Percentiles rank a stretch among this genome's conserved stretches.
Conservation (phyloP, 2,797 vertebrate genomes). For the Iguana delicatissima region DNA sequence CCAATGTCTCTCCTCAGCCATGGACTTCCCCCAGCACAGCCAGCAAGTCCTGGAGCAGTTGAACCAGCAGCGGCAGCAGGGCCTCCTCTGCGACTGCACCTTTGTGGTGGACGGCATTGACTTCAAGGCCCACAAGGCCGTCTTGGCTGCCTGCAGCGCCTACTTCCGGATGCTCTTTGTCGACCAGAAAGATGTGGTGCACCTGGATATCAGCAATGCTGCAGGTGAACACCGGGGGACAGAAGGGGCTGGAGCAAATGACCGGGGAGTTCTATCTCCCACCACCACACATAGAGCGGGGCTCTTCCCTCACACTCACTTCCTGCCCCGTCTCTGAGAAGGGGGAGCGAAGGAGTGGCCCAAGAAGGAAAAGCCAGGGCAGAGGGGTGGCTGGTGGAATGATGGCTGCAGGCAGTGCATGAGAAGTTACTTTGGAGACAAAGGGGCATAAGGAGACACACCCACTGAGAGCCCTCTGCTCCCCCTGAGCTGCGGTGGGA, state of each 20-base stretch:
- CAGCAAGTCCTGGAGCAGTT: slow-evolving; percentile 93
- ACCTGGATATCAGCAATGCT: slow-evolving; percentile 97
- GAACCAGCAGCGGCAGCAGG: slow-evolving; percentile 92
- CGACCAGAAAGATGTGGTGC: slow-evolving; percentile 98
- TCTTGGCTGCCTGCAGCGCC: slow-evolving; percentile 95
- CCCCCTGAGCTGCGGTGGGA: too few relatives aligned
- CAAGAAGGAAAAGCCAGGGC: not conserved
- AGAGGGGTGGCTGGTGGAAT: not conserved
- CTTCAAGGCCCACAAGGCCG: slow-evolving; percentile 97
- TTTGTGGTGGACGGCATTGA: slow-evolving; percentile 96
- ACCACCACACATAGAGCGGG: not conserved
- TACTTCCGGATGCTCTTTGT: slow-evolving; percentile 96
- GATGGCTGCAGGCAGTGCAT: too few relatives aligned
- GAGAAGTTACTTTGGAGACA: too few relatives aligned
- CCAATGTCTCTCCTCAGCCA: slow-evolving; percentile 66
- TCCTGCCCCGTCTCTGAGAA: too few relatives aligned
- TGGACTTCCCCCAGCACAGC: slow-evolving; percentile 99
- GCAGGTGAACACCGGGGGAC: slow-evolving; percentile 81
- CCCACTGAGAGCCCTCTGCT: too few relatives aligned
- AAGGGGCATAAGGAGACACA: too few relatives aligned
- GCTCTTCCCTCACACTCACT: too few relatives aligned
- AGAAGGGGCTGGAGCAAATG: too few relatives aligned
- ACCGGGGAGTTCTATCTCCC: too few relatives aligned
- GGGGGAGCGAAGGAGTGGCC: too few relatives aligned
- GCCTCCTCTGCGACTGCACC: slow-evolving; percentile 95